Base-by-base conservation (phyloP, 1,140 invertebrate genomes). In the Asbolus verrucosus region DNA sequence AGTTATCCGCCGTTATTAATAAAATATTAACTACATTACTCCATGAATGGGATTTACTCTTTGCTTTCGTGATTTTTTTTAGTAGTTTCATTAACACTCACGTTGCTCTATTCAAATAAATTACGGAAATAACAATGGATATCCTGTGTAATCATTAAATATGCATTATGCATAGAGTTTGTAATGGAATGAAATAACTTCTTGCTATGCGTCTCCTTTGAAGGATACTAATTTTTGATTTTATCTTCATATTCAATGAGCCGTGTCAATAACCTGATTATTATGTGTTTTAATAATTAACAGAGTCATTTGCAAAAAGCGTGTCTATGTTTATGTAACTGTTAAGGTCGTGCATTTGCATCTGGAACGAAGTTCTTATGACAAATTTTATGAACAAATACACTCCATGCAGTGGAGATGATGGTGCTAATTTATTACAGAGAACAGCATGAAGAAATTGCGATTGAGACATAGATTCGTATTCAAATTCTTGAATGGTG, bases 91-190 rank as follows among this genome's bases (percentile, higher is more conserved):
- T 46, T 46, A 46, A 46, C 16, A 46, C 41, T 19, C 41, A 46
- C 41, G 4, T 27, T 54, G 21, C 9, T 54, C 46, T 1, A n/a
- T 21, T 8, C 14, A 62, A 0, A 36, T 2, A 8, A n/a, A 41
- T 18, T 41, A 14, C 61, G 39, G 61, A 41, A 63, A 63, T 14
- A 14, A 38, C 61, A 63, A 62, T 62, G 31, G 41, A 41, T 63
- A 63, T 63, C 61, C 61, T 63, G 61, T 63, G 14, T 41, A 6
- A 13, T 54, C 46, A 54, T 54, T 54, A 54, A 54, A 54, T 54
- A 54, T 54, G 46, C 46, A 54, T 54, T 54, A 54, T 54, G 46
- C 46, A 54, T 54, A 54, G 8, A n/a, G 21, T n/a, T 50, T 18
- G 43, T 24, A 54, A 21, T 54, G n/a, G 21, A 54, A 54, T 54